A percentile compares a stretch with the other conserved stretches of the same genome.
phyloP scores from a whole-genome alignment of 2,113 vertebrate species.

The Rousettus leschenaultii region DNA sequence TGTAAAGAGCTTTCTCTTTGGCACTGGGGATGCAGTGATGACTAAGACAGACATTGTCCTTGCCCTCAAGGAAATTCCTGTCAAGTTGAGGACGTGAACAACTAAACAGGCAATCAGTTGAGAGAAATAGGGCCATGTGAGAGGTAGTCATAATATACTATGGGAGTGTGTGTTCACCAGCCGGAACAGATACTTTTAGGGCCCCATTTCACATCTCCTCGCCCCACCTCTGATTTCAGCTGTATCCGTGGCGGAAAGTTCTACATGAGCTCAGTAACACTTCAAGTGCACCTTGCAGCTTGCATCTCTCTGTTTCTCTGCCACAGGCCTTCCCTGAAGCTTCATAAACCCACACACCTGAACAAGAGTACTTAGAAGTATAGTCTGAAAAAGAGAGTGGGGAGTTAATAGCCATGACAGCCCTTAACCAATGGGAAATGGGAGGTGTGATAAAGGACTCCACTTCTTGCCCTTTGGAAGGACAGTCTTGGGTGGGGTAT shows the following conservation, averaged over 20 bases:
- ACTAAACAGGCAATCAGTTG: neutral
- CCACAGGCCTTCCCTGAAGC: neutral
- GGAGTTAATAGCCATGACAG: neutral
- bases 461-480: neutral
- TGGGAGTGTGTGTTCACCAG: neutral
- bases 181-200: rapidly evolving
- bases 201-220: rapidly evolving
- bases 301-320: neutral
- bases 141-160: neutral
- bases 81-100: neutral
- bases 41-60: neutral
- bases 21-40: neutral
- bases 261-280: neutral
- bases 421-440: neutral
- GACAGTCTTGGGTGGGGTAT: neutral
- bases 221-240: neutral
- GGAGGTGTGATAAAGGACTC: neutral
- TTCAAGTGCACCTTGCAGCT: neutral
- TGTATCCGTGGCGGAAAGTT: neutral
- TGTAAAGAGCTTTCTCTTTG: neutral
- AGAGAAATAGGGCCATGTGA: neutral
- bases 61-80: neutral
- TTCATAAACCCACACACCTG: neutral
- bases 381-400: neutral
- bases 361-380: neutral